Percentiles rank a stretch among this genome's conserved stretches.
Conservation (phyloP, 2,113 vertebrate species). For the Taurulus bubalis region DNA sequence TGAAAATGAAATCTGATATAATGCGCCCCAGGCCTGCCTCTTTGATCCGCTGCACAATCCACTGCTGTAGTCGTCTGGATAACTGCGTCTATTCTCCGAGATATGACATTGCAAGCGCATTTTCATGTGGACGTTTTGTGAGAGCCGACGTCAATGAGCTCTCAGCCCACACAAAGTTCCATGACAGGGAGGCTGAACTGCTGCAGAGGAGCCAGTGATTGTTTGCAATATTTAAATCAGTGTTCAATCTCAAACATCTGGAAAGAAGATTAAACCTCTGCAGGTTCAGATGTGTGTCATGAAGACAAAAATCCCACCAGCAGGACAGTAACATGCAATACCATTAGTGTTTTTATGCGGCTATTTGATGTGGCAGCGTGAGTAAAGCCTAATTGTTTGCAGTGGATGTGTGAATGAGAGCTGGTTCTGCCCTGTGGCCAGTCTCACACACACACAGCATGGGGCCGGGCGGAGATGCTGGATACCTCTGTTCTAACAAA, state of each 20-base stretch:
- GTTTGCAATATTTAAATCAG: slow-evolving; percentile 56
- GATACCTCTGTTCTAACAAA: slow-evolving; percentile 51
- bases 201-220: slow-evolving; percentile 61
- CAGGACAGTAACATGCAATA: slow-evolving; percentile 54
- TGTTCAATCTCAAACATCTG: slow-evolving; percentile 63
- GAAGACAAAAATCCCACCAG: slow-evolving; percentile 50
- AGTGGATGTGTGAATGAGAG: slow-evolving; percentile 58
- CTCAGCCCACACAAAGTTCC: slow-evolving; percentile 77
- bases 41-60: slow-evolving; percentile 80
- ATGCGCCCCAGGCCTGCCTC: slow-evolving; percentile 60
- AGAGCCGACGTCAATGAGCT: slow-evolving; percentile 63
- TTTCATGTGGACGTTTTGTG: slow-evolving; percentile 64
- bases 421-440: slow-evolving; percentile 43
- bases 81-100: slow-evolving; percentile 65
- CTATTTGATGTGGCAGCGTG: slow-evolving; percentile 62
- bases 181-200: slow-evolving; percentile 62
- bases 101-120: slow-evolving; percentile 75
- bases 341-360: slow-evolving; percentile 32
- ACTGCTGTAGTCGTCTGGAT: slow-evolving; percentile 64
- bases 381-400: slow-evolving; percentile 58
- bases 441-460: slow-evolving; percentile 36
- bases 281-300: slow-evolving; percentile 53
- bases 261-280: slow-evolving; percentile 48
- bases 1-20: slow-evolving; percentile 82
- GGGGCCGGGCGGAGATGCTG: slow-evolving; percentile 24